Evolutionary conservation across 2,888 invertebrate species (phyloP).

Genomic region (Pseudococcus viburni): DNA sequence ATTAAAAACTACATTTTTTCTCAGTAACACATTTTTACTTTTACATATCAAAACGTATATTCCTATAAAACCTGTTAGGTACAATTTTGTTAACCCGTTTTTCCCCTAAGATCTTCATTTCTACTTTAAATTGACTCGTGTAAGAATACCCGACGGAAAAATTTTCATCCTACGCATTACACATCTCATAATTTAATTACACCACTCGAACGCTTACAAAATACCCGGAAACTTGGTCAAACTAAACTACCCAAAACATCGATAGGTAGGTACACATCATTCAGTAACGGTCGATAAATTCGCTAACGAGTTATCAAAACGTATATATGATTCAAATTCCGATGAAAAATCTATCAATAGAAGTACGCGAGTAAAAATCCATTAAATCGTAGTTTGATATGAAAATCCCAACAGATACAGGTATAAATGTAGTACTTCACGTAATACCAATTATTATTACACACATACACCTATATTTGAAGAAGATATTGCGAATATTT

Average conservation of each 20-base stretch:
- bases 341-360: conserved; percentile 7
- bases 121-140: no score
- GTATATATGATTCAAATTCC: conserved; percentile 22
- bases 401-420: no score
- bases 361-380: not conserved
- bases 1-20: no score
- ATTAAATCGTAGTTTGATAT: not conserved
- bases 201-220: not conserved
- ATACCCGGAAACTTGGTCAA: conserved; percentile 32
- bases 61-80: no score
- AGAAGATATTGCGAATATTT: not conserved
- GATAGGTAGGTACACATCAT: not conserved
- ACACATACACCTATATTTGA: not conserved
- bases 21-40: no score
- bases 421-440: not conserved
- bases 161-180: no score
- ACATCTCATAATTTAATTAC: not conserved
- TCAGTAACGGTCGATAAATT: conserved; percentile 26
- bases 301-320: conserved; percentile 1
- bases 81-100: no score
- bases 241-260: conserved; percentile 12
- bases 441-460: not conserved
- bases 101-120: no score
- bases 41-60: no score
- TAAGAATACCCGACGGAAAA: no score